Evolutionary conservation across 1,140 invertebrate genomes (phyloP).

Genomic region (Oedothorax gibbosus): DNA sequence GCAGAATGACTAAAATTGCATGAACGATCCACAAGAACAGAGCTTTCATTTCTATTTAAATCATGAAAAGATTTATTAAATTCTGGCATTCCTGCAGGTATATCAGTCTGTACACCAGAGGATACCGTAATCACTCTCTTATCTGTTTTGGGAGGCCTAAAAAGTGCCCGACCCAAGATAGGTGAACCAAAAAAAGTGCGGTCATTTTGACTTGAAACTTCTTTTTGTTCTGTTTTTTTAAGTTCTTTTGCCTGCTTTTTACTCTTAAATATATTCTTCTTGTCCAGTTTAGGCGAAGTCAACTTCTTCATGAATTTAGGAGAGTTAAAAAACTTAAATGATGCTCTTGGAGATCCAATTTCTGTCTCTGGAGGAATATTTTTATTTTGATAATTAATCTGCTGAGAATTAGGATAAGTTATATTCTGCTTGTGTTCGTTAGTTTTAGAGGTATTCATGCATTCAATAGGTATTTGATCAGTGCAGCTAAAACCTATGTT

Average conservation of each 20-base stretch:
- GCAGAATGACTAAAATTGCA: not conserved
- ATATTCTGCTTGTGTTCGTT: constrained; percentile 4
- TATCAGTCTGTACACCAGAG: constrained; percentile 56
- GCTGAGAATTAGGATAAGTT: constrained; percentile 7
- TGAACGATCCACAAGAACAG: not conserved
- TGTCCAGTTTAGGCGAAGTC: constrained; percentile 58
- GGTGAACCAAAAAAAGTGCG: constrained; percentile 58
- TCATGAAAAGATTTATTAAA: constrained; percentile 26
- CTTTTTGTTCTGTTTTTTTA: constrained; percentile 50
- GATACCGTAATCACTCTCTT: constrained; percentile 47
- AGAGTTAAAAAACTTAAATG: constrained; percentile 59
- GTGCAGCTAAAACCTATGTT: constrained; percentile 42
- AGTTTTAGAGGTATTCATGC: not conserved
- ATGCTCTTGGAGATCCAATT: constrained; percentile 19
- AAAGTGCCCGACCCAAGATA: constrained; percentile 45
- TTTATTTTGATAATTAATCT: constrained; percentile 19
- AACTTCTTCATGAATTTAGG: constrained; percentile 62
- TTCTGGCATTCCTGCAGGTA: not conserved
- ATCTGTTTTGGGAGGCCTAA: constrained; percentile 51
- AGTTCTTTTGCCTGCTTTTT: constrained; percentile 53
- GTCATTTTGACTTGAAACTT: constrained; percentile 28
- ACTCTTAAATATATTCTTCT: constrained; percentile 60
- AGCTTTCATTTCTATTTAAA: constrained; percentile 41
- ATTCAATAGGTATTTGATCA: constrained; percentile 12
- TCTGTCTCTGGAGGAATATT: constrained; percentile 18